These are phyloP conservation scores for Dexiosoma caninum DNA, from an alignment of 2,888 invertebrate genomes.

Conservation along the genomic window DNA sequence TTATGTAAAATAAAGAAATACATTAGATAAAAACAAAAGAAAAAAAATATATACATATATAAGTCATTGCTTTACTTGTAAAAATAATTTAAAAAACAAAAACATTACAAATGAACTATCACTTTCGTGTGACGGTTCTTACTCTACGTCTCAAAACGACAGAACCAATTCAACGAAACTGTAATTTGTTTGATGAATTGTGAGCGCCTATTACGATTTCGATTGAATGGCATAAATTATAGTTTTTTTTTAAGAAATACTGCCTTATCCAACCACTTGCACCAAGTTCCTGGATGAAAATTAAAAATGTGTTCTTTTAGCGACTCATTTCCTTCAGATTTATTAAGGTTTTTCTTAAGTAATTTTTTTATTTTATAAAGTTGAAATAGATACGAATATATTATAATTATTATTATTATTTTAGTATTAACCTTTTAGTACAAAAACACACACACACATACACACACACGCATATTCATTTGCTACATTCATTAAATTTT, in stretches of 20 bases:
- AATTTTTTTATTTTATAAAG: slow-evolving; percentile 4
- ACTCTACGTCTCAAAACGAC: no score
- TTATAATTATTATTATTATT: slow-evolving; percentile 21
- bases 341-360: neutral
- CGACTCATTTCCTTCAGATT: neutral
- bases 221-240: neutral
- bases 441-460: slow-evolving; percentile 50
- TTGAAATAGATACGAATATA: slow-evolving; percentile 2
- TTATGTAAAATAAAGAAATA: slow-evolving; percentile 48
- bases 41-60: no score
- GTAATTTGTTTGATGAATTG: neutral
- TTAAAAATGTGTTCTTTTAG: neutral
- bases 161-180: no score
- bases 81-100: neutral
- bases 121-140: no score
- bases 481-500: neutral
- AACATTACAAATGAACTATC: neutral
- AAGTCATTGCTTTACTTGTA: neutral
- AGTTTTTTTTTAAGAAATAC: slow-evolving; percentile 32
- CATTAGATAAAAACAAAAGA: neutral
- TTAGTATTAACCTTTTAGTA: slow-evolving; percentile 54
- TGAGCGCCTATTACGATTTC: no score
- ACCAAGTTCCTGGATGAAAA: slow-evolving; percentile 34
- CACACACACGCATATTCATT: slow-evolving; percentile 30
- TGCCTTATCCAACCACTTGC: slow-evolving; percentile 15